Evolutionary conservation across 1,140 invertebrate genomes (phyloP).

Genomic region (Delia radicum): DNA sequence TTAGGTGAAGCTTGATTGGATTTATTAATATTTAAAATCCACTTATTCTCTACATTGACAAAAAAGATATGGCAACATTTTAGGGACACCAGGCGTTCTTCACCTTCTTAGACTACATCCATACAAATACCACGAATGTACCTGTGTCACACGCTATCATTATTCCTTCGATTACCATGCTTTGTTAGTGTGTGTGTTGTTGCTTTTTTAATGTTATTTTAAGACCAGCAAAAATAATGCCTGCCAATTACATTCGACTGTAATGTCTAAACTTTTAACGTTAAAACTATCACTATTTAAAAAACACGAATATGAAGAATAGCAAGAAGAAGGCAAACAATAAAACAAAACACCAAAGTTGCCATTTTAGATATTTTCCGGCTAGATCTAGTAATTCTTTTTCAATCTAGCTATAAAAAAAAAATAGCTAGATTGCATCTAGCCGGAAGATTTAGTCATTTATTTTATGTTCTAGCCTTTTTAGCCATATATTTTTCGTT

Average conservation of each 20-base stretch:
- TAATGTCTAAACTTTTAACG: slow-evolving; percentile 3
- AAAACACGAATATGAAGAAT: neutral
- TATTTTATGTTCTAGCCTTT: too few species aligned
- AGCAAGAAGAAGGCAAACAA: neutral
- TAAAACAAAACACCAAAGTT: neutral
- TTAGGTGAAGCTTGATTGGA: too few species aligned
- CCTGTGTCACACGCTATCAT: neutral
- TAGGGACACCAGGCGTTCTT: neutral
- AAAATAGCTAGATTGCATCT: too few species aligned
- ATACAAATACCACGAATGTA: neutral
- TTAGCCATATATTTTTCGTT: too few species aligned
- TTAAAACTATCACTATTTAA: neutral
- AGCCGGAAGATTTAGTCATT: too few species aligned
- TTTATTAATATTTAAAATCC: too few species aligned
- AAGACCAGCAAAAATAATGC: slow-evolving; percentile 11
- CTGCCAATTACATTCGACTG: slow-evolving; percentile 9
- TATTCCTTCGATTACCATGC: neutral
- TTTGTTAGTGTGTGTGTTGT: neutral
- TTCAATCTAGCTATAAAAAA: too few species aligned
- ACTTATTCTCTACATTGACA: neutral
- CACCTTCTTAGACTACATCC: neutral
- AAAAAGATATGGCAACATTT: neutral
- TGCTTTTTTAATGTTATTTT: slow-evolving; percentile 22
- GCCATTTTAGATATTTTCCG: too few species aligned
- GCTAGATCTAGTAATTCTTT: too few species aligned